These are phyloP conservation scores for Luperina testacea DNA, from an alignment of 2,888 invertebrate genomes.

Conservation along the genomic window DNA sequence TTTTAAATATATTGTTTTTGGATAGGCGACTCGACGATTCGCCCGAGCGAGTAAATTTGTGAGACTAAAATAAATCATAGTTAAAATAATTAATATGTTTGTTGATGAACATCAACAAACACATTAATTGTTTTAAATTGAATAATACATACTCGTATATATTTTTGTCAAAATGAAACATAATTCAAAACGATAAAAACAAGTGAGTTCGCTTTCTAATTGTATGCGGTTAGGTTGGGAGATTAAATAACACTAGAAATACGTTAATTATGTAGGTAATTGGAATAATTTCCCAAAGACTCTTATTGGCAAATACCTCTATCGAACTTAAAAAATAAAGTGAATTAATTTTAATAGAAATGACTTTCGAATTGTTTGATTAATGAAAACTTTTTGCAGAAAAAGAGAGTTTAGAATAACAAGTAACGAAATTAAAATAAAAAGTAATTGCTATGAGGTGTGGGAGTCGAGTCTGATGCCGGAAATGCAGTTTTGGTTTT, in stretches of 20 bases:
- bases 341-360: slow-evolving; percentile 20
- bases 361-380: slow-evolving; percentile 22
- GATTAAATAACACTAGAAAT: background rate
- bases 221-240: background rate
- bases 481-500: too few species aligned
- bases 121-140: background rate
- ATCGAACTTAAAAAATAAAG: slow-evolving; percentile 1
- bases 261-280: background rate
- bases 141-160: background rate
- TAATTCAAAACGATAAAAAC: background rate
- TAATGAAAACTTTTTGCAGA: slow-evolving; percentile 14
- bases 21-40: too few species aligned
- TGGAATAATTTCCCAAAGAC: background rate
- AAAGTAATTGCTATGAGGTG: too few species aligned
- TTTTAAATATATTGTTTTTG: too few species aligned
- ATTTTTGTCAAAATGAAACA: background rate
- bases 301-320: background rate
- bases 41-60: too few species aligned
- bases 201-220: background rate
- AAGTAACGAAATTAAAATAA: background rate
- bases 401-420: slow-evolving; percentile 23
- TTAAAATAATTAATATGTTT: too few species aligned
- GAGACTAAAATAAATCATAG: too few species aligned
- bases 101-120: too few species aligned
- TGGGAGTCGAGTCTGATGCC: too few species aligned